Percentiles rank a stretch among this genome's conserved stretches.
Evolutionary conservation across 2,113 vertebrate species (phyloP).

Genomic region (Cercocebus atys): DNA sequence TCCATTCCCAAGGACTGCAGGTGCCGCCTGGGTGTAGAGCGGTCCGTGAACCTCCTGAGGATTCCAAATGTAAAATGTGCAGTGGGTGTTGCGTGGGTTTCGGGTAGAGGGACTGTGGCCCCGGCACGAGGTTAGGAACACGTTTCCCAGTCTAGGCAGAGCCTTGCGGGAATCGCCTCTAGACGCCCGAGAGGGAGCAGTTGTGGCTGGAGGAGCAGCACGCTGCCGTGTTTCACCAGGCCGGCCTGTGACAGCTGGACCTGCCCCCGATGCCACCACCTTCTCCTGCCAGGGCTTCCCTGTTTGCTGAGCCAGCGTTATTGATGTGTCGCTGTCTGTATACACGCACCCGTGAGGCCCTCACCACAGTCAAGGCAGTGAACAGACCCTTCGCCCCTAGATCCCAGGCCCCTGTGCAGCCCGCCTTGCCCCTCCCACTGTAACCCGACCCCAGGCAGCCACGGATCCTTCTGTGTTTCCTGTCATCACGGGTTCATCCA

Average conservation of each 20-base stretch:
- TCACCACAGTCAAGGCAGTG: neutral
- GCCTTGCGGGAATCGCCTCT: too few species aligned
- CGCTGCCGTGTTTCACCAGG: neutral
- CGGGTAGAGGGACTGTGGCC: neutral
- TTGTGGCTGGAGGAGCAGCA: too few species aligned
- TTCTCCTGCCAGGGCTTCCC: neutral
- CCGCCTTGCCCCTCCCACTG: neutral
- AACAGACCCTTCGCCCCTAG: neutral
- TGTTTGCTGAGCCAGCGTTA: too few species aligned
- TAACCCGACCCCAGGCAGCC: neutral
- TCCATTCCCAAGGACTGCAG: neutral
- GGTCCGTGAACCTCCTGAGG: neutral
- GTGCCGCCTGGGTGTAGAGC: too few species aligned
- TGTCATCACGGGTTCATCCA: neutral
- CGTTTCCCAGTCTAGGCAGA: too few species aligned
- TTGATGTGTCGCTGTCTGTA: too few species aligned
- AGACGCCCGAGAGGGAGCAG: too few species aligned
- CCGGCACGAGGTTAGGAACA: neutral
- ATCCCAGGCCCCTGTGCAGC: neutral
- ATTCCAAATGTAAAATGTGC: neutral
- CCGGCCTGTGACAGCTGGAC: neutral
- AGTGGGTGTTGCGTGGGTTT: neutral
- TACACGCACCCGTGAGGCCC: too few species aligned
- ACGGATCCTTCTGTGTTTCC: neutral
- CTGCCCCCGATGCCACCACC: too few species aligned